A percentile compares a stretch with the other conserved stretches of the same genome.
Conservation (phyloP, 2,888 invertebrate genomes). For the Acanthosepion lycidas region DNA sequence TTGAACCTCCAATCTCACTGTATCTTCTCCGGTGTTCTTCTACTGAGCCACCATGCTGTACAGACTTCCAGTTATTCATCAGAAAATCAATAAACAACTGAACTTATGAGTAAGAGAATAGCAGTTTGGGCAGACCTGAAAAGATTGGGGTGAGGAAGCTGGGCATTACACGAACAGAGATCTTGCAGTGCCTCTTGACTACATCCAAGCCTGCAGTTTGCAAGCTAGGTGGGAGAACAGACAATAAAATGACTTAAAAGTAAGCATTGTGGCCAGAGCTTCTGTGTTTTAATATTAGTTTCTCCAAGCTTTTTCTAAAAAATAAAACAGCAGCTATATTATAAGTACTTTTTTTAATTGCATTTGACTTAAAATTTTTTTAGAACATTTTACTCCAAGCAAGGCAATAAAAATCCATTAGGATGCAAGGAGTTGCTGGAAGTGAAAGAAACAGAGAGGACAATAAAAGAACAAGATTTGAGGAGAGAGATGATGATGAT, state of each 20-base stretch:
- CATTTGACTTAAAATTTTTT: too few relatives aligned
- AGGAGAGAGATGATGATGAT: too few relatives aligned
- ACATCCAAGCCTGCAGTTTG: not conserved
- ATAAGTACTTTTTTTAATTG: too few relatives aligned
- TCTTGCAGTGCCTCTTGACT: not conserved
- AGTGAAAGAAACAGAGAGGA: too few relatives aligned
- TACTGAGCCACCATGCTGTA: not conserved
- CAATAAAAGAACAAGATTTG: too few relatives aligned
- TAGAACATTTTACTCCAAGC: too few relatives aligned
- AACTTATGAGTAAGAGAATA: conserved; percentile 9
- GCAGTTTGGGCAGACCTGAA: not conserved
- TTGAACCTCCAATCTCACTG: not conserved
- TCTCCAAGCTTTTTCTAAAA: too few relatives aligned
- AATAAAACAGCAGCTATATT: too few relatives aligned
- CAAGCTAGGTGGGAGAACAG: not conserved
- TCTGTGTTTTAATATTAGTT: too few relatives aligned
- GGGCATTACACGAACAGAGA: not conserved
- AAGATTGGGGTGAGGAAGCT: not conserved
- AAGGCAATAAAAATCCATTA: too few relatives aligned
- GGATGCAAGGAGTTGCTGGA: too few relatives aligned
- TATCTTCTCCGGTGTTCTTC: not conserved
- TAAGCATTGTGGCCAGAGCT: too few relatives aligned
- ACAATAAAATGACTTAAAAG: not conserved
- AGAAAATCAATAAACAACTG: not conserved
- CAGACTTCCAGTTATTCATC: not conserved